Base-by-base conservation (phyloP, 2,113 vertebrate species). In the Manacus vitellinus region DNA sequence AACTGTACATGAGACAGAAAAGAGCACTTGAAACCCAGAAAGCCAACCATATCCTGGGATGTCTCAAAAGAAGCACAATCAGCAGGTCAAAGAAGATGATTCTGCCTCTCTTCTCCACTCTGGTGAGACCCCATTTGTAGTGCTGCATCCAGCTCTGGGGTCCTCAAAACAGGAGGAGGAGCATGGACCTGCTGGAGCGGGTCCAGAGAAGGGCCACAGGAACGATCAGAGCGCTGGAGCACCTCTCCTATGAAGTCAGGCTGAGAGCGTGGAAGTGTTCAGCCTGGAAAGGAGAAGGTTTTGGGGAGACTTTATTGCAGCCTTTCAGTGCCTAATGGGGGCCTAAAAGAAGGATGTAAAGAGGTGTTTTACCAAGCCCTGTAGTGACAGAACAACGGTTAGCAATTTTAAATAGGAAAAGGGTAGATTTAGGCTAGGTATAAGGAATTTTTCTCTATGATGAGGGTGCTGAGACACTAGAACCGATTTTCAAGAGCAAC, bases 101-200 rank as follows among this genome's bases (percentile, higher is more conserved):
- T 85, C 15, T 56, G 6, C 18, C n/a, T 15, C 12, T 47, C n/a
- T 41, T 8, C 52, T 31, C 12, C 10, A 6, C 10, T 47, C n/a
- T 81, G 20, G 22, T 58, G 20, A n/a, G 33, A 58, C 33, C 21
- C 21, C 33, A n/a, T 22, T 21, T 21, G 21, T 12, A 58, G 33
- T 35, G 33, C 56, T 35, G 33, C 13, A 23, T 35, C 21, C 21
- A 58, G 21, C 21, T 58, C 33, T 23, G 21, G 8, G 33, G 13
- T 4, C 21, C 47, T 1, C 39, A 44, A 33, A 7, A 31, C 16
- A 62, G 12, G 19, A 13, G 46, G 18, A 28, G 22, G 31, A 44
- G 31, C 25, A 35, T 13, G 6, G 25, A 37, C 4, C 21, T 62
- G 37, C 16, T 51, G 0, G 24, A 80, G 7, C 1, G 0, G 4